Conservation (phyloP, 2,888 invertebrate genomes). For the Ennomos fuscantarius region DNA sequence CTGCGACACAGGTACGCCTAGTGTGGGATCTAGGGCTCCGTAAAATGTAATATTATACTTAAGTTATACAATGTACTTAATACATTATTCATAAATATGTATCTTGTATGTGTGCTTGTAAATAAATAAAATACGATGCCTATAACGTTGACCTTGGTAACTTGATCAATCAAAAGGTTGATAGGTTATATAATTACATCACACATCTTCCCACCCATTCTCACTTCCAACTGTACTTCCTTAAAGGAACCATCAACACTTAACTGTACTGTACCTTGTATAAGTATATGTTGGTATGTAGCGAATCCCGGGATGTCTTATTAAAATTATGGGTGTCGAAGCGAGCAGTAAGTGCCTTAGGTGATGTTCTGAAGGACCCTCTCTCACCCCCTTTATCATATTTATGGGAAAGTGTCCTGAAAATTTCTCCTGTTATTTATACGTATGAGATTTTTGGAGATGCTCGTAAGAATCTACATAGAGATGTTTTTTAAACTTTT, state of each 20-base stretch:
- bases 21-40: no score
- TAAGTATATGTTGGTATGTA: conserved; percentile 26
- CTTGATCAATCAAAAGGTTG: no score
- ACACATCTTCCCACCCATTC: conserved; percentile 1
- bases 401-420: conserved; percentile 56
- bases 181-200: no score
- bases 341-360: conserved; percentile 48
- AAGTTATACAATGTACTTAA: no score
- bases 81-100: no score
- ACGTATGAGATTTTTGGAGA: conserved; percentile 48
- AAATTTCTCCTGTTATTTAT: conserved; percentile 51
- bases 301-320: conserved; percentile 41
- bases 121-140: no score
- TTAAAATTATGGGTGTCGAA: conserved; percentile 50
- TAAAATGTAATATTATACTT: no score
- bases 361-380: conserved; percentile 43
- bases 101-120: no score
- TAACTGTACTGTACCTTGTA: not conserved
- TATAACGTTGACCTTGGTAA: no score
- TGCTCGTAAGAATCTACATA: conserved; percentile 27
- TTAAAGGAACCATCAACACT: conserved; percentile 18
- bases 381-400: conserved; percentile 53
- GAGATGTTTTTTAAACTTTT: conserved; percentile 34
- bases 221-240: conserved; percentile 19
- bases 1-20: no score